These are phyloP conservation scores for Sinonovacula constricta DNA, from an alignment of 1,140 invertebrate species.

Conservation along the genomic window DNA sequence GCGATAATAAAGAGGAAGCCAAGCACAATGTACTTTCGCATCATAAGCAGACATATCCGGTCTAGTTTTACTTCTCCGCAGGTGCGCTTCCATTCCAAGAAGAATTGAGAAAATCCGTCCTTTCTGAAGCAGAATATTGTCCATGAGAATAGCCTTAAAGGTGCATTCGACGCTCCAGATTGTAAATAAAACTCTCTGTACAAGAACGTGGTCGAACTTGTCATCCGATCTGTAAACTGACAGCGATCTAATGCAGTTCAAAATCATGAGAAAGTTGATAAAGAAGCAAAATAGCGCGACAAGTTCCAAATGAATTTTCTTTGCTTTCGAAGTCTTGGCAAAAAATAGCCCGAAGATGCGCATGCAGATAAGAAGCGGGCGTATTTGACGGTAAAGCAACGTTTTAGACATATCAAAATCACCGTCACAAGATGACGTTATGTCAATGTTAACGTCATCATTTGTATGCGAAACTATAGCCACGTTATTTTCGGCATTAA, in stretches of 20 bases:
- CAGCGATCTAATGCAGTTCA: slow-evolving; percentile 23
- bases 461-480: too few relatives aligned
- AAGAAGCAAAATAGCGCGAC: slow-evolving; percentile 7
- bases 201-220: slow-evolving; percentile 18
- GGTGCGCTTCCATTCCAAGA: slow-evolving; percentile 22
- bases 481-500: too few relatives aligned
- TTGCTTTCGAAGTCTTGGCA: background rate
- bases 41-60: slow-evolving; percentile 26
- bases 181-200: slow-evolving; percentile 34
- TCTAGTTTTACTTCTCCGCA: slow-evolving; percentile 13
- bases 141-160: slow-evolving; percentile 26
- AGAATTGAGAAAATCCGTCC: slow-evolving; percentile 28
- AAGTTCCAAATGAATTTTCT: background rate
- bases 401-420: too few relatives aligned
- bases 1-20: slow-evolving; percentile 34
- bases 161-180: slow-evolving; percentile 45
- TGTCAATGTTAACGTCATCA: too few relatives aligned
- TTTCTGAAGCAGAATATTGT: slow-evolving; percentile 27
- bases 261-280: slow-evolving; percentile 20
- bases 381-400: too few relatives aligned
- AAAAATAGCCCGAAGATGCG: slow-evolving; percentile 19
- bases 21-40: slow-evolving; percentile 24
- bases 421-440: too few relatives aligned
- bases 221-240: slow-evolving; percentile 26
- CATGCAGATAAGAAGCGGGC: slow-evolving; percentile 14